A percentile compares a stretch with the other conserved stretches of the same genome.
Evolutionary conservation across 2,888 invertebrate species (phyloP).

Genomic region (Megastigmus dorsalis): DNA sequence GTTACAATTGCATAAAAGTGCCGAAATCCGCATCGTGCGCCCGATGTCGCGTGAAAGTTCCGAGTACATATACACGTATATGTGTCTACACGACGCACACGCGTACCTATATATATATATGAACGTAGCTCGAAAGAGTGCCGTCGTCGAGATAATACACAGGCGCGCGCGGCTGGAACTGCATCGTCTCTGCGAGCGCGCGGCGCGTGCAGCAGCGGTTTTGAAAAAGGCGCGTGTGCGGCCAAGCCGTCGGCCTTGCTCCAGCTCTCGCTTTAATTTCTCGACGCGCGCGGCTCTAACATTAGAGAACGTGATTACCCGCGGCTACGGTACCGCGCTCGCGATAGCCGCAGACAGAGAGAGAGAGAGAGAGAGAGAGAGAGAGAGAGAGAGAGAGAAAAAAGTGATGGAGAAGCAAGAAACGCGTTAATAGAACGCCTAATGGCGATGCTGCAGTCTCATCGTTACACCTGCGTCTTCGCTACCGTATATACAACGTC

Average conservation of each 20-base stretch:
- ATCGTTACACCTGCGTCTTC: neutral
- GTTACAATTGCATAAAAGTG: constrained; percentile 29
- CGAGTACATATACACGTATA: too few species aligned
- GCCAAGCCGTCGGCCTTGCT: constrained; percentile 25
- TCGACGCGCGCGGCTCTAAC: constrained; percentile 6
- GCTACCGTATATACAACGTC: too few species aligned
- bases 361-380: too few species aligned
- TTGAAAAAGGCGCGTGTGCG: neutral
- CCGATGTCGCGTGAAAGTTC: constrained; percentile 15
- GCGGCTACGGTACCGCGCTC: neutral
- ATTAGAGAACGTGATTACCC: constrained; percentile 15
- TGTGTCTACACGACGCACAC: too few species aligned
- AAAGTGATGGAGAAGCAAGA: neutral
- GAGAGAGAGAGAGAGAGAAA: too few species aligned
- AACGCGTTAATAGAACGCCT: constrained; percentile 12
- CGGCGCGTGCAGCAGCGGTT: neutral
- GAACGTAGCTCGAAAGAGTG: neutral
- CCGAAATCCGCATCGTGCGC: neutral
- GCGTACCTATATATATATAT: too few species aligned
- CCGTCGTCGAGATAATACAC: constrained; percentile 2
- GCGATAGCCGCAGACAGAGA: too few species aligned
- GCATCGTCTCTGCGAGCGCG: neutral
- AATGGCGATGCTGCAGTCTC: constrained; percentile 24
- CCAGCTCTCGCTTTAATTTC: constrained; percentile 19
- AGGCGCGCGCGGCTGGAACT: neutral